Conservation (phyloP, 2,113 vertebrate species). For the Pachyramphus minor region DNA sequence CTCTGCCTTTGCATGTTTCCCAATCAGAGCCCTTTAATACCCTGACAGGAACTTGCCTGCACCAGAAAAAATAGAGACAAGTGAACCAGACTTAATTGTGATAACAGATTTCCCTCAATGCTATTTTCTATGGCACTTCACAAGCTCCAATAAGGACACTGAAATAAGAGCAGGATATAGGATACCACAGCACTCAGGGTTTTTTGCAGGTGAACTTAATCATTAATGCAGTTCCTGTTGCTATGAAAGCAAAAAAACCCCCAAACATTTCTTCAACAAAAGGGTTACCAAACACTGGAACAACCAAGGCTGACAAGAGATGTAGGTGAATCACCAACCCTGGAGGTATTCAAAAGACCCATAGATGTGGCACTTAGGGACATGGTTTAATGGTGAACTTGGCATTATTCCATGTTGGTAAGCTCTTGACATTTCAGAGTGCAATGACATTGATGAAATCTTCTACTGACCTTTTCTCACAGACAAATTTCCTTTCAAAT, state of each 20-base stretch:
- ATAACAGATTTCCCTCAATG: neutral
- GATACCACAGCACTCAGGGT: neutral
- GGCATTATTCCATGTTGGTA: neutral
- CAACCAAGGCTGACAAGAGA: neutral
- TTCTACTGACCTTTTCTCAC: neutral
- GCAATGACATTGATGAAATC: neutral
- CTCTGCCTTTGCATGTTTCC: neutral
- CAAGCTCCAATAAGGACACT: neutral
- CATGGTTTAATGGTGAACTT: neutral
- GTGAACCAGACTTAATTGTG: neutral
- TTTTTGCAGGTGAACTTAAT: neutral
- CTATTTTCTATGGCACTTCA: neutral
- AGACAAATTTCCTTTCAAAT: neutral
- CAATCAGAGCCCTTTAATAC: neutral
- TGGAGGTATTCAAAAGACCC: neutral
- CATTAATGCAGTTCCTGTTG: neutral
- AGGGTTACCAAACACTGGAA: neutral
- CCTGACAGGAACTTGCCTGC: neutral
- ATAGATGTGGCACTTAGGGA: fast-evolving
- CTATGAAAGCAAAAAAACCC: neutral
- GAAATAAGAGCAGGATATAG: neutral
- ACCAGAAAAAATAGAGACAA: neutral
- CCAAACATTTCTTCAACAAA: neutral
- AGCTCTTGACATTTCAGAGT: neutral
- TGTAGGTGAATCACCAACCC: neutral